Conservation (phyloP, 2,888 invertebrate species). For the Microctonus aethiopoides region DNA sequence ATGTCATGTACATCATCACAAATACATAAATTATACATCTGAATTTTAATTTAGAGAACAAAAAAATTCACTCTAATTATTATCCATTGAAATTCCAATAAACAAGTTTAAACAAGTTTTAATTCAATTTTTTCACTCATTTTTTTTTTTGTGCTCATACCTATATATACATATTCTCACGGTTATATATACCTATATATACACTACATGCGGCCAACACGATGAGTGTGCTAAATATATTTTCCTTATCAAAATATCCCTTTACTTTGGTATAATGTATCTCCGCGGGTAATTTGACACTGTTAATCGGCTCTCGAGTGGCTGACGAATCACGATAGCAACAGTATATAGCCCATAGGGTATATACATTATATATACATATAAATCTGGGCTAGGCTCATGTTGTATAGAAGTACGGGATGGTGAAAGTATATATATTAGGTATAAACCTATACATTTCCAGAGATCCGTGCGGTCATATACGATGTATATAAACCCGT, state of each 20-base stretch:
- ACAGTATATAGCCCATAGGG: conserved; percentile 26
- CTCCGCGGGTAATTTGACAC: conserved; percentile 51
- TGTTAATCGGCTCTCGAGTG: conserved; percentile 57
- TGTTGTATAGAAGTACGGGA: not conserved
- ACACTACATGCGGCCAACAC: not conserved
- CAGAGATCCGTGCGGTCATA: conserved; percentile 12
- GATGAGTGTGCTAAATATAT: conserved; percentile 4
- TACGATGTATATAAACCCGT: conserved; percentile 21
- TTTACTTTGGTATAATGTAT: not conserved
- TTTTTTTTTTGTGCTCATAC: not conserved
- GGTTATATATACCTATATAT: not conserved
- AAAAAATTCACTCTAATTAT: not conserved
- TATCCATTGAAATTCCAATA: conserved; percentile 16
- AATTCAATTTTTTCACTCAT: not conserved
- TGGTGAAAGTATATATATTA: conserved; percentile 8
- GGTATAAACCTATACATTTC: not conserved
- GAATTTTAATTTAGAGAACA: not conserved
- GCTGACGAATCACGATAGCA: conserved; percentile 44
- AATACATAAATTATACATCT: not conserved
- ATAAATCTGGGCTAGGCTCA: not conserved
- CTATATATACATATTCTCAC: conserved; percentile 12
- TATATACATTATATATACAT: not conserved
- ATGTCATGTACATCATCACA: too few species aligned
- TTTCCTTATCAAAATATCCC: conserved; percentile 6
- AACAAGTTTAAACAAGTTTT: not conserved